Conservation (phyloP, 2,797 vertebrate species). For the Smutsia temminckii region DNA sequence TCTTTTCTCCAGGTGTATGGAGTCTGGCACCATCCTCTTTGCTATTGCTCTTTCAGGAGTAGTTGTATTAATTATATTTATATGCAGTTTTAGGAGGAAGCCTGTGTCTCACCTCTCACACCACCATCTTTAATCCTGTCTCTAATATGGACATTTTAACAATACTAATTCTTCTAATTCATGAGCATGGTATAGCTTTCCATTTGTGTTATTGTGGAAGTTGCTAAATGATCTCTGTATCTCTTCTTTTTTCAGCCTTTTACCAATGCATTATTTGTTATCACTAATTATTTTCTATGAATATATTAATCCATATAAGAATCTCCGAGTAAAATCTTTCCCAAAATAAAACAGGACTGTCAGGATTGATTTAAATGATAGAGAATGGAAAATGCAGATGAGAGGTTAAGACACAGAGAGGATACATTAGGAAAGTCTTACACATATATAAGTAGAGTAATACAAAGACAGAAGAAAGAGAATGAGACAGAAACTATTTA, state of each 20-base stretch:
- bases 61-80: too few species aligned
- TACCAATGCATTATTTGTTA: neutral
- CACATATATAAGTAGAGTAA: neutral
- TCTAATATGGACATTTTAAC: too few species aligned
- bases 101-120: too few species aligned
- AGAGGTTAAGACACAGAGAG: neutral
- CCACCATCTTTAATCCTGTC: too few species aligned
- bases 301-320: neutral
- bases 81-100: too few species aligned
- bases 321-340: neutral
- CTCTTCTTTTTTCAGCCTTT: slow-evolving; percentile 15
- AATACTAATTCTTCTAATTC: too few species aligned
- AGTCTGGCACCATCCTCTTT: too few species aligned
- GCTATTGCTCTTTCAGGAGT: too few species aligned
- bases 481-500: neutral
- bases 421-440: neutral
- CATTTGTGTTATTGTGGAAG: too few species aligned
- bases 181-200: too few species aligned
- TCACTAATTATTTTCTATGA: slow-evolving; percentile 19
- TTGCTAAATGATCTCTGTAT: neutral
- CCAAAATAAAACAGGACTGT: neutral
- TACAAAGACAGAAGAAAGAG: neutral
- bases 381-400: neutral
- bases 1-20: too few species aligned
- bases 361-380: neutral